Evolutionary conservation across 1,140 invertebrate species (phyloP).

Genomic region (Brachionus angularis): DNA sequence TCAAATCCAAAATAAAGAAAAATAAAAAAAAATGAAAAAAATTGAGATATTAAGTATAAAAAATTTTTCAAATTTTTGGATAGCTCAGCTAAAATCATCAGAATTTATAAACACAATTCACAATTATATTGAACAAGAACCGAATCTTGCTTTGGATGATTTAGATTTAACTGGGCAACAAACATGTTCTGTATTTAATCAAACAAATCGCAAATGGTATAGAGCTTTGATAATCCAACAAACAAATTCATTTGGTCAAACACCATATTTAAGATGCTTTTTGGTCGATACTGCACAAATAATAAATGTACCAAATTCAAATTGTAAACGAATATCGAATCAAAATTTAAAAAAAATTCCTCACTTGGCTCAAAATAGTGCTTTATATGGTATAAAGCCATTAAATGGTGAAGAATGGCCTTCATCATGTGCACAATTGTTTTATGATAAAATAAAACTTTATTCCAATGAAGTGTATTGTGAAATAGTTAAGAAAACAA

Average conservation of each 20-base stretch:
- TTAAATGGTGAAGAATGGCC: not conserved
- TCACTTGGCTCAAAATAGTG: constrained; percentile 1
- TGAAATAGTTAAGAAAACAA: not conserved
- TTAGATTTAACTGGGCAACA: not conserved
- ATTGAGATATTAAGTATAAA: not conserved
- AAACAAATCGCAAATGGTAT: not conserved
- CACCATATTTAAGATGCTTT: not conserved
- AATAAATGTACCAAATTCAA: not conserved
- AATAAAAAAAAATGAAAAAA: constrained; percentile 6
- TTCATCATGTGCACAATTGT: too few species aligned
- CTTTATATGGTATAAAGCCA: constrained; percentile 1
- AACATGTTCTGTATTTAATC: constrained; percentile 21
- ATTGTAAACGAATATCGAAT: not conserved
- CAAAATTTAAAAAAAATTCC: not conserved
- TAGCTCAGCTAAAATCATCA: not conserved
- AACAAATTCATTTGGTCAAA: not conserved
- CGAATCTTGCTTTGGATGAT: not conserved
- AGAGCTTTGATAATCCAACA: not conserved
- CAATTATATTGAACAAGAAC: not conserved
- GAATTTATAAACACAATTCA: constrained; percentile 23
- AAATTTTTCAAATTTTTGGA: constrained; percentile 31
- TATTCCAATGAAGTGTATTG: not conserved
- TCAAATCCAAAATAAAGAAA: too few species aligned
- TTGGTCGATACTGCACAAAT: constrained; percentile 1
- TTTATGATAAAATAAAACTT: not conserved